Conservation (phyloP, 2,797 vertebrate species). For the Pitangus sulphuratus region DNA sequence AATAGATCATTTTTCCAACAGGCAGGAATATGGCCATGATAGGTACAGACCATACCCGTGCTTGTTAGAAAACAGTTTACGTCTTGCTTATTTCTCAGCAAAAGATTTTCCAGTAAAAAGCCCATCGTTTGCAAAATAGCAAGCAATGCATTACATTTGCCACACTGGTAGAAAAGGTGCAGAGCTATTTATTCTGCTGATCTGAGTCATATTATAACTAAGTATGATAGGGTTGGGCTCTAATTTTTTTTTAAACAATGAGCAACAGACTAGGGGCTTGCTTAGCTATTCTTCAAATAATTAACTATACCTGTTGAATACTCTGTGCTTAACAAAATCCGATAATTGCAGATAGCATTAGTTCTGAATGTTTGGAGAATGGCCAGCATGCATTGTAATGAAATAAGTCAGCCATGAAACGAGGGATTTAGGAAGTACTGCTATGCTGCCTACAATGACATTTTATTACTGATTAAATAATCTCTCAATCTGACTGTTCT, state of each 20-base stretch:
- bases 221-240: background rate
- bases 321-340: constrained; percentile 54
- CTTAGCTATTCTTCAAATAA: constrained; percentile 7
- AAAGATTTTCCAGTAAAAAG: background rate
- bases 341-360: constrained; percentile 34
- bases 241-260: background rate
- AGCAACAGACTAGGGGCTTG: background rate
- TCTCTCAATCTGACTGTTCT: constrained; percentile 54
- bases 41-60: background rate
- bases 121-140: background rate
- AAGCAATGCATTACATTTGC: background rate
- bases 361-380: constrained; percentile 68
- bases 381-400: constrained; percentile 71
- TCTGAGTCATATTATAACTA: constrained; percentile 1
- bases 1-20: background rate
- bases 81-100: background rate
- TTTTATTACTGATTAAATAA: constrained; percentile 70
- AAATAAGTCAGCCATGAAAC: constrained; percentile 59
- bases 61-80: background rate
- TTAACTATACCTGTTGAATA: constrained; percentile 38
- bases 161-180: background rate
- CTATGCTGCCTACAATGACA: constrained; percentile 48
- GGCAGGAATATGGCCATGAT: background rate
- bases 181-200: background rate
- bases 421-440: constrained; percentile 61